These are phyloP conservation scores for Cheilosia pagana DNA, from an alignment of 2,888 invertebrate species.

Conservation along the genomic window DNA sequence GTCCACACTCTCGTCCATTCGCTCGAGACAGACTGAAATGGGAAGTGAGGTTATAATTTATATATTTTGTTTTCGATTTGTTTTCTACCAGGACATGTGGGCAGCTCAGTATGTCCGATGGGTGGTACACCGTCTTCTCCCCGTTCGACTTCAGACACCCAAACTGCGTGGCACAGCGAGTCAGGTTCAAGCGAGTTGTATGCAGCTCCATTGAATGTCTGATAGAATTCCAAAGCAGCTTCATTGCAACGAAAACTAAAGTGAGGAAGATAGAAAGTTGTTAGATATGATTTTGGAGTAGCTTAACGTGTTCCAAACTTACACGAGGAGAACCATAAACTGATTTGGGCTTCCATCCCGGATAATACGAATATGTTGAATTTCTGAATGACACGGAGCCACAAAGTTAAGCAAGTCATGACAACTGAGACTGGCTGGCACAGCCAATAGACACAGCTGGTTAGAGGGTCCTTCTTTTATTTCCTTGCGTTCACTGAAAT, in stretches of 20 bases:
- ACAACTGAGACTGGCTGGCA: slow-evolving; percentile 95
- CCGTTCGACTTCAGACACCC: slow-evolving; percentile 96
- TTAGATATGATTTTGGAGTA: not conserved
- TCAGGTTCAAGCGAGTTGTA: slow-evolving; percentile 97
- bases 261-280: not conserved
- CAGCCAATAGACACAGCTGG: slow-evolving; percentile 93
- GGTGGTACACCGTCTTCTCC: slow-evolving; percentile 89
- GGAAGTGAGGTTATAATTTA: not conserved
- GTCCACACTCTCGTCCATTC: slow-evolving; percentile 99
- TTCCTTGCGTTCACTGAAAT: slow-evolving; percentile 89
- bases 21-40: slow-evolving; percentile 86
- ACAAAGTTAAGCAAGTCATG: slow-evolving; percentile 97
- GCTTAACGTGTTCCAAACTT: slow-evolving; percentile 24
- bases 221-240: slow-evolving; percentile 95
- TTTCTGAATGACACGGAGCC: slow-evolving; percentile 95
- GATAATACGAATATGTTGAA: slow-evolving; percentile 95
- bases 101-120: slow-evolving; percentile 95
- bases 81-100: slow-evolving; percentile 93
- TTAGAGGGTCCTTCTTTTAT: slow-evolving; percentile 90
- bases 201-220: slow-evolving; percentile 94
- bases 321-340: slow-evolving; percentile 95
- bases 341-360: slow-evolving; percentile 96
- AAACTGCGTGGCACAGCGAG: slow-evolving; percentile 95
- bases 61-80: no score
- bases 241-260: slow-evolving; percentile 88